Base-by-base conservation (phyloP, 2,888 invertebrate genomes). In the Trichacis sp. region DNA sequence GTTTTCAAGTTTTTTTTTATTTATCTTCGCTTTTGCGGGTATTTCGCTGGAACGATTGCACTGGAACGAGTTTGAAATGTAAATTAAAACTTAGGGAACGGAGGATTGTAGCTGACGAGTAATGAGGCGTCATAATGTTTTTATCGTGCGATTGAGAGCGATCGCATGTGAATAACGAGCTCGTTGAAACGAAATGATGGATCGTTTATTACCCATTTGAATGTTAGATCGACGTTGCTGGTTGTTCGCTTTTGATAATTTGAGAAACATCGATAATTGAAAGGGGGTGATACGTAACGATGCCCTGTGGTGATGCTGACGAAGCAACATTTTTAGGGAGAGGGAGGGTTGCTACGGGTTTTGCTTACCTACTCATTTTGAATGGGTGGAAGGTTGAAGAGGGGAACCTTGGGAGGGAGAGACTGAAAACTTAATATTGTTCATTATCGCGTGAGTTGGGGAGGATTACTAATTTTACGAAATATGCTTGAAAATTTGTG, bases 51-150 rank as follows among this genome's bases (percentile, higher is more conserved):
- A 66, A 66, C 56, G 62, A 62, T 66, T 58, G 62, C 45, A 48
- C 45, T 24, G 30, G 52, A 66, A 52, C 55, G 52, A 49, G 51
- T 36, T 55, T 15, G 49, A 66, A 59, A 62, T 66, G 58, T 59
- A 66, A 62, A 62, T 66, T 55, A 62, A 66, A 62, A 62, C 52
- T 30, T 36, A 19, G 38, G 42, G 17, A 55, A 45, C 53, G 58
- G 59, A 55, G 58, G 58, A 55, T 48, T 66, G 66, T 52, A 59
- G 64, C 71, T 72, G 74, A 74, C 76, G 72, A 73, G 72, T 74
- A 78, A 78, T 77, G 77, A 76, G 77, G 71, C 75, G 72, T 73
- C n/a, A 73, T 77, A 76, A 78, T 74, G 77, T 77, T 77, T 78
- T 77, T 73, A 78, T 77, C 73, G 73, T 73, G 63, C 73, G 71